A percentile compares a stretch with the other conserved stretches of the same genome.
Conservation (phyloP, 2,797 vertebrate species). For the Melanotaenia boesemani region DNA sequence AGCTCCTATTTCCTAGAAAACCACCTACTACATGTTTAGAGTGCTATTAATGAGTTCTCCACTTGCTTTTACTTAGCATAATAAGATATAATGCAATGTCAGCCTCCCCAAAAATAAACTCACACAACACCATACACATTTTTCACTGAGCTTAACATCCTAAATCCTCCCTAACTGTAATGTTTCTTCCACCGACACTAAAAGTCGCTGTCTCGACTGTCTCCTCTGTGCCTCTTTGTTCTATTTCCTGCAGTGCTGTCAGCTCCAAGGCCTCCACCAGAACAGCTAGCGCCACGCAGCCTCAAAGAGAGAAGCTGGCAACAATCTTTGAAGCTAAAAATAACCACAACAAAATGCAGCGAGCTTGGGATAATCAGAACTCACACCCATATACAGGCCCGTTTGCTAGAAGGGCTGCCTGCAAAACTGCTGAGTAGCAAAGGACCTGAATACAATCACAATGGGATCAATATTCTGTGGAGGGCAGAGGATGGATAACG, state of each 20-base stretch:
- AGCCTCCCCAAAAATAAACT: constrained; percentile 43
- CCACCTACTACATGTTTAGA: constrained; percentile 22
- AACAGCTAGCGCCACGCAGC: constrained; percentile 51
- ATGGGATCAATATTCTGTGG: constrained; percentile 69
- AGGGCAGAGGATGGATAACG: constrained; percentile 43
- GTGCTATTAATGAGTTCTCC: constrained; percentile 14
- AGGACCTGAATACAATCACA: constrained; percentile 65
- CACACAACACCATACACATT: constrained; percentile 18
- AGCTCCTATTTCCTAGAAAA: constrained; percentile 48
- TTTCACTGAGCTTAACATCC: constrained; percentile 36
- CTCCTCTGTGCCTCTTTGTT: constrained; percentile 56
- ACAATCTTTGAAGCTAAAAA: constrained; percentile 80
- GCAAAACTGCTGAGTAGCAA: constrained; percentile 78
- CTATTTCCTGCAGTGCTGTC: constrained; percentile 52
- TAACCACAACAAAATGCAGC: constrained; percentile 72
- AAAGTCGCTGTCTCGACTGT: constrained; percentile 50
- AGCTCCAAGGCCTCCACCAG: constrained; percentile 61
- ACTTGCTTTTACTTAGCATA: constrained; percentile 45
- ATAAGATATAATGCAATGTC: constrained; percentile 28
- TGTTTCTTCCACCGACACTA: constrained; percentile 42
- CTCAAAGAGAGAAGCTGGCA: constrained; percentile 71
- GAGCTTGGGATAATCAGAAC: constrained; percentile 75
- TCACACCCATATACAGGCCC: constrained; percentile 56
- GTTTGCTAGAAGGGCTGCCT: constrained; percentile 32
- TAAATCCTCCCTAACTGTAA: constrained; percentile 42